Percentiles rank a stretch among this genome's conserved stretches.
These are phyloP conservation scores for Pristionchus fissidentatus DNA, from an alignment of 2,888 invertebrate species.

Conservation along the genomic window DNA sequence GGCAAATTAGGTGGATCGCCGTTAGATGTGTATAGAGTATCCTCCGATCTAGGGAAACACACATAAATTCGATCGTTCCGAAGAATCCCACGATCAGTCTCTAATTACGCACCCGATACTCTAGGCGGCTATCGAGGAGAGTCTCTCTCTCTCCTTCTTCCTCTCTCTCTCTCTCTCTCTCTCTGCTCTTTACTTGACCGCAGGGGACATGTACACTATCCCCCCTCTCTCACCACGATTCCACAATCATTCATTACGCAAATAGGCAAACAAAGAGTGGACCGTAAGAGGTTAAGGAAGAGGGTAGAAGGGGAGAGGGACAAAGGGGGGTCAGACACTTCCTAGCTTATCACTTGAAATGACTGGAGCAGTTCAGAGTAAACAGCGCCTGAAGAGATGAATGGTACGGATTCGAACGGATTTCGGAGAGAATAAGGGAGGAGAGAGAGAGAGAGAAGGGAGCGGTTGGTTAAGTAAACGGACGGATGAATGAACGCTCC, in stretches of 20 bases:
- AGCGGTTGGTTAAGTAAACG: neutral
- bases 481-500: no score
- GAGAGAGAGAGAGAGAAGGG: neutral
- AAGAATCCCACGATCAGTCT: no score
- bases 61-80: no score
- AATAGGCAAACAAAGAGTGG: constrained; percentile 23
- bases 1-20: no score
- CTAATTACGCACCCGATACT: no score
- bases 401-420: constrained; percentile 29
- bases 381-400: neutral
- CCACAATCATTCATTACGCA: constrained; percentile 18
- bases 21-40: no score
- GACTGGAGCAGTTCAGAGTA: neutral
- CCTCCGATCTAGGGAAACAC: no score
- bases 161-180: neutral
- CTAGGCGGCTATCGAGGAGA: no score
- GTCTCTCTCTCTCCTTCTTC: neutral
- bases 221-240: no score
- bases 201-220: constrained; percentile 1
- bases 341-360: neutral
- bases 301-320: neutral
- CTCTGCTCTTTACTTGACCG: neutral
- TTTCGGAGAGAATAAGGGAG: no score
- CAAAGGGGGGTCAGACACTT: constrained; percentile 29
- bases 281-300: constrained; percentile 12